Base-by-base conservation (phyloP, 2,888 invertebrate species). In the Microplitis deprimator region DNA sequence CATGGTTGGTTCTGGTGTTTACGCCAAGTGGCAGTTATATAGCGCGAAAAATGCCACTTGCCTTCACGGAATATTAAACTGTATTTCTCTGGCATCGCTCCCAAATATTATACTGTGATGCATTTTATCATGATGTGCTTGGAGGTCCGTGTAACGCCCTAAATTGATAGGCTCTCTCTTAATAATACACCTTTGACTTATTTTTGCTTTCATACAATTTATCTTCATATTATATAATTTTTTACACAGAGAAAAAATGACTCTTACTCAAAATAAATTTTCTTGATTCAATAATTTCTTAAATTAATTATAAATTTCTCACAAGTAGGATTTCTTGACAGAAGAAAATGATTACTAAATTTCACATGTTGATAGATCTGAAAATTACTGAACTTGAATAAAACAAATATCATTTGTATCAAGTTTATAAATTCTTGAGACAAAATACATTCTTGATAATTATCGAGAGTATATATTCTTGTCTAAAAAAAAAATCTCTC, bases 11-110 rank as follows among this genome's bases (percentile, higher is more conserved):
- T 41, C 75, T 41, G 68, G n/a, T 76, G 65, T 70, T 59, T 65
- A 50, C 65, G 70, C 70, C 75, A 76, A 76, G 60, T 75, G 68
- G 62, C n/a, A 70, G 40, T 65, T 73, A 41, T 17, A 17, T 38
- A 39, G 17, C 10, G 61, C 61, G 61, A 73, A 69, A 79, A 72
- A 75, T 69, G 67, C 20, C 29, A 71, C 61, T 69, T 72, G 69
- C 61, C 67, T 67, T 67, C 68, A 68, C 70, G 40, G 70, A 78
- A 77, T 79, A 78, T 76, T 74, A 75, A 78, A 77, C 71, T 64
- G n/a, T 17, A 64, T 50, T 77, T 68, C 29, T 16, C 67, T 72
- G 72, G 76, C 76, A 72, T 50, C 20, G 5, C 41, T 72, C 72
- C 76, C 72, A 76, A 72, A 76, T 71, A 68, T 76, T 73, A 17